Evolutionary conservation across 2,113 vertebrate species (phyloP).

Genomic region (Leptodactylus fuscus): DNA sequence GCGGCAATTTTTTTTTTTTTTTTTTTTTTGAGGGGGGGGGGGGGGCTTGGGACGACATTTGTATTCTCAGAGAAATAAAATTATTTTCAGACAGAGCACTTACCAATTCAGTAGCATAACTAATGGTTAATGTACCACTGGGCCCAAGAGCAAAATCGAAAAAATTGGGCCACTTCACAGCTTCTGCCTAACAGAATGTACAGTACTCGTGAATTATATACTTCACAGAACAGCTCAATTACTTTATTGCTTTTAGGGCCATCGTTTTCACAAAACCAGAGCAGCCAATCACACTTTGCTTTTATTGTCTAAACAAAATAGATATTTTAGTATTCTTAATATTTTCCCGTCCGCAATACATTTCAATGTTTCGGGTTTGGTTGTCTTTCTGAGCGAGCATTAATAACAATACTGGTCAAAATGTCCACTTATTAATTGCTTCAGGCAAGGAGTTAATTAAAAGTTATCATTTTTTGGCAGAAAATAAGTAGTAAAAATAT

Average conservation of each 20-base stretch:
- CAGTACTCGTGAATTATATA: not conserved
- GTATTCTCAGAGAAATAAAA: conserved; percentile 32
- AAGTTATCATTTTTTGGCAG: no score
- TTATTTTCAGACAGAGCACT: not conserved
- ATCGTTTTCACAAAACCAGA: not conserved
- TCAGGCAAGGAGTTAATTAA: no score
- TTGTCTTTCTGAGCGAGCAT: no score
- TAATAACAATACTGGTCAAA: no score
- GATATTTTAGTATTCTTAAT: no score
- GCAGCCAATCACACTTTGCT: not conserved
- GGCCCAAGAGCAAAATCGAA: not conserved
- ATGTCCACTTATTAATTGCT: no score
- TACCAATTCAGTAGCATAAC: not conserved
- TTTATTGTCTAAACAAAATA: not conserved
- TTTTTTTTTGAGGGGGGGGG: no score
- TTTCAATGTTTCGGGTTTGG: no score
- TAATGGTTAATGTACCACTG: not conserved
- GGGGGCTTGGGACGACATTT: not conserved
- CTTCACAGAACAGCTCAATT: not conserved
- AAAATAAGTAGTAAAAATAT: no score
- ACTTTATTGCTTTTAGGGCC: not conserved
- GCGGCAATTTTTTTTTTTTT: not conserved
- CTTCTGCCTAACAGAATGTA: not conserved
- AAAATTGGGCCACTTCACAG: not conserved
- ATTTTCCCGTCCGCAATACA: no score